Evolutionary conservation across 2,888 invertebrate species (phyloP), one percentile per base, ranked within the genome.

Genomic region (Lepidocyrtinus sp.): DNA sequence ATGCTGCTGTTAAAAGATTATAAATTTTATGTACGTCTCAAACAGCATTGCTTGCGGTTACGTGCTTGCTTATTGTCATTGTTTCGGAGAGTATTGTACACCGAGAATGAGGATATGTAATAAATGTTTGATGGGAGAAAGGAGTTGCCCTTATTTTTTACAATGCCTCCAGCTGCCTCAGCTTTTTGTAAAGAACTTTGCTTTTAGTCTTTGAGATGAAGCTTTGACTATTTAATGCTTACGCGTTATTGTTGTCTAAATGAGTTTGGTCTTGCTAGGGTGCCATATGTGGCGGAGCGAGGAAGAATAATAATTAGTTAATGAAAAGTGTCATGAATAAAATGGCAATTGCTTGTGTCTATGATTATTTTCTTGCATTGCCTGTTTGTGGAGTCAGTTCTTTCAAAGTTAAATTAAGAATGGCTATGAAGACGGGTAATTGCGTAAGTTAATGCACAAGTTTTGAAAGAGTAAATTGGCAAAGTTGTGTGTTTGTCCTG

Each of bases 131-230:
- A 36, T 7, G 12, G 36, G 36, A 36, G 36, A 36, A 36, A 36
- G 36, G 36, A 36, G 36, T 36, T 12, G 36, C 5, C n/a, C 24
- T 17, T 9, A 55, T 26, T 45, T 67, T 67, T 21, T 75, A 74
- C 36, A 74, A 21, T 61, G 67, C 74, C 67, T 75, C 74, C 74
- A 75, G 74, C 67, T 75, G 74, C 45, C 65, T 70, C 61, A 59
- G 26, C 22, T 59, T 9, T 24, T 24, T 12, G 12, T 36, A 36
- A 36, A 5, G 12, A 36, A 36, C 36, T 36, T 36, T 36, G 36
- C 36, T 36, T 36, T 36, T 36, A 36, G 36, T 36, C 36, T 36
- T 36, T 36, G 36, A 36, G 36, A 36, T 36, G 36, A 36, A 36
- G 36, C 36, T 36, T n/a, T n/a, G 12, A 12, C 36, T 7, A 36